Percentiles rank a stretch among this genome's conserved stretches.
Evolutionary conservation across 2,888 invertebrate genomes (phyloP).

Genomic region (Euclidia mi): DNA sequence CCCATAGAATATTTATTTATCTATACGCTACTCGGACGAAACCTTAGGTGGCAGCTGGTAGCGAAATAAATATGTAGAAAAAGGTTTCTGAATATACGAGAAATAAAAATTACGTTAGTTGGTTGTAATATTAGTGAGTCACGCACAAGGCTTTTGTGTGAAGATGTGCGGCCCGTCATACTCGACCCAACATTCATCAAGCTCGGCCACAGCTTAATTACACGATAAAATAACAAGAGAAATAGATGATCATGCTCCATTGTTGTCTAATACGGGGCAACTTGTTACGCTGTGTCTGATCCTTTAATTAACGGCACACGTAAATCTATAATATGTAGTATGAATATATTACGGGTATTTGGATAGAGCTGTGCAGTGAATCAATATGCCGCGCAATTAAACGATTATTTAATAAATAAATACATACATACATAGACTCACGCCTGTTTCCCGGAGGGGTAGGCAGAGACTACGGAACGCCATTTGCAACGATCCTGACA

Average conservation of each 20-base stretch:
- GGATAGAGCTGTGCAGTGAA: too few relatives aligned
- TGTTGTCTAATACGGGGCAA: conserved; percentile 22
- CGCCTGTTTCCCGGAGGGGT: too few relatives aligned
- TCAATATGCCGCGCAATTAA: too few relatives aligned
- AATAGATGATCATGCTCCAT: conserved; percentile 44
- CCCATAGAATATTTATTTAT: too few relatives aligned
- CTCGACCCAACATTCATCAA: conserved; percentile 16
- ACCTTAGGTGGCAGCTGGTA: too few relatives aligned
- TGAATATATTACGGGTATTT: too few relatives aligned
- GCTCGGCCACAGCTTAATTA: conserved; percentile 40
- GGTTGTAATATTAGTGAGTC: conserved; percentile 43
- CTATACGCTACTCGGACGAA: too few relatives aligned
- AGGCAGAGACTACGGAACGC: too few relatives aligned
- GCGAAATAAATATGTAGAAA: conserved; percentile 43
- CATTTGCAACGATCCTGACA: too few relatives aligned
- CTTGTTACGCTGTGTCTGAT: conserved; percentile 2
- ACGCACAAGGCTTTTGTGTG: conserved; percentile 48
- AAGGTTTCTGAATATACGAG: conserved; percentile 33
- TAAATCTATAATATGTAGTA: too few relatives aligned
- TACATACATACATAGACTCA: too few relatives aligned
- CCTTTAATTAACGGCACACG: not conserved
- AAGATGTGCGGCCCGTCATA: conserved; percentile 24
- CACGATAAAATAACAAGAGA: conserved; percentile 45
- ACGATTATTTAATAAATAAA: too few relatives aligned
- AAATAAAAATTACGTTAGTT: conserved; percentile 43